Evolutionary conservation across 2,113 vertebrate species (phyloP), one percentile per base, ranked within the genome.

Genomic region (Pelusios castaneus): DNA sequence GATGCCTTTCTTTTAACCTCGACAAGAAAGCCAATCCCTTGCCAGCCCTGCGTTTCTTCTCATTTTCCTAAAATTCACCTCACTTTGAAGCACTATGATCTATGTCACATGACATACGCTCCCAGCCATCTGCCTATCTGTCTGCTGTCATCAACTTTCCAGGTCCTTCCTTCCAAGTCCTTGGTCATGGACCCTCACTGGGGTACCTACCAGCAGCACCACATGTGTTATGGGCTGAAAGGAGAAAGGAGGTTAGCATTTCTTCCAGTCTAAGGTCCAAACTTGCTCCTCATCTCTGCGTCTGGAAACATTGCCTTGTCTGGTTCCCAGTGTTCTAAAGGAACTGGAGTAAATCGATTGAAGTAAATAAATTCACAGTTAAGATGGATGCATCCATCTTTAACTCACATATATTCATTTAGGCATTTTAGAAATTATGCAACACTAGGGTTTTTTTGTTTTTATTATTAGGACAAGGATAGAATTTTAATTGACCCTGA

Each of bases 341-440:
- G 67, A 92, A 83, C 13, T 49, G 60, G 80, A 94, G 90, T 83
- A 19, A 90, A 78, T 93, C 52, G 82, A 34, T 29, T 63, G 31
- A 63, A 91, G 54, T 47, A 89, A 87, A 58, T 43, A 87, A 3
- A 63, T 34, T 55, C 45, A 79, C 84, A 52, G 80, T 54, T 88
- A 52, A 96, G 88, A 78, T 67, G 31, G 89, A 52, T 73, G 4
- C 41, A 2, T 56, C 76, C 2, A 77, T 51, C 4, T 90, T 93
- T 79, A 90, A 55, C 52, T 90, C 3, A 87, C 83, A 47, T 25
- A 27, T 83, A 90, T 96, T 90, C 14, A 89, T 83, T 22, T 49
- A 85, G 80, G 78, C 2, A 43, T 84, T 89, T 78, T 38, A 73
- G 5, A 11, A 5, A 63, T 79, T 87, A 31, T 87, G 21, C 31